phyloP scores from a whole-genome alignment of 2,113 vertebrate genomes.

The Abramis brama region DNA sequence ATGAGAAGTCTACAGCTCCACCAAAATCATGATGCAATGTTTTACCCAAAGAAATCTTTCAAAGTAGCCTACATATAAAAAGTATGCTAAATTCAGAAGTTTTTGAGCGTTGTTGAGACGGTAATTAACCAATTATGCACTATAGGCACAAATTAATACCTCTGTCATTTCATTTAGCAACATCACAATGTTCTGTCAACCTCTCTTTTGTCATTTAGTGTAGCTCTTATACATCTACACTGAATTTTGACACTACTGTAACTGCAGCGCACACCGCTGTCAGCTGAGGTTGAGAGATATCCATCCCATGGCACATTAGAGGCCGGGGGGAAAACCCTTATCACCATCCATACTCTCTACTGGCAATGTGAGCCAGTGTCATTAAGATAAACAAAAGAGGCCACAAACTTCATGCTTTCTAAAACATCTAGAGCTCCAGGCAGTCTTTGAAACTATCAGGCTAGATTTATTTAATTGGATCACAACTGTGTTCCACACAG shows the following conservation, averaged over 20 bases:
- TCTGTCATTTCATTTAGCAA: neutral
- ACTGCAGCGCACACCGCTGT: neutral
- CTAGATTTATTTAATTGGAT: constrained; percentile 18
- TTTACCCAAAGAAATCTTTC: neutral
- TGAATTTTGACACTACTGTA: constrained; percentile 14
- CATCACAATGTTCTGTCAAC: neutral
- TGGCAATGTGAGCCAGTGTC: constrained; percentile 9
- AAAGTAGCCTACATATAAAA: neutral
- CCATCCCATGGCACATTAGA: neutral
- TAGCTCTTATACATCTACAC: neutral
- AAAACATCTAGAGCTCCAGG: neutral
- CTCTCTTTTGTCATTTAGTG: neutral
- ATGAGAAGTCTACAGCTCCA: constrained; percentile 7
- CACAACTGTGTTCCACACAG: constrained; percentile 10
- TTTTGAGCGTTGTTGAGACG: neutral
- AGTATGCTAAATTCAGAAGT: neutral
- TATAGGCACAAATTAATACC: neutral
- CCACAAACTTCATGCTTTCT: constrained; percentile 6
- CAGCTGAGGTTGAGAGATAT: constrained; percentile 34
- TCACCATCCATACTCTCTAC: constrained; percentile 16
- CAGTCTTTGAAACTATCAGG: constrained; percentile 15
- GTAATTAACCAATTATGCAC: neutral
- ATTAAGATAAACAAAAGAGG: constrained; percentile 26
- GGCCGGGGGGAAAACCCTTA: constrained; percentile 41
- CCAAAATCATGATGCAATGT: neutral